These are phyloP conservation scores for Brachyhypopomus gauderio DNA, from an alignment of 2,113 vertebrate genomes.

Conservation along the genomic window DNA sequence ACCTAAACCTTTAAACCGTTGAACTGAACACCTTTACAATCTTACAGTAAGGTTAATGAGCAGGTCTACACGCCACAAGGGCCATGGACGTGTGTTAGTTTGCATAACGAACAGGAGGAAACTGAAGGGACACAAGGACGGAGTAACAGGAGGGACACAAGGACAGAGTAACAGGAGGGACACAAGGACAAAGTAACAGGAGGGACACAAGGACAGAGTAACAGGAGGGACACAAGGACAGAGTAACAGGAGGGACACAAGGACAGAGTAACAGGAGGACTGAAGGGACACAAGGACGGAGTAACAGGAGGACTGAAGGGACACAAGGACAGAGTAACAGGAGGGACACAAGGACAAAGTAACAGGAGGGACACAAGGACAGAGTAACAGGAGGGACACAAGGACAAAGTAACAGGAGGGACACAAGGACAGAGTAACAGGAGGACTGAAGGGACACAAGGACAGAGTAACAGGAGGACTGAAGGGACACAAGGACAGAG, in stretches of 20 bases:
- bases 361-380: not conserved
- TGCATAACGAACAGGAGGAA: slow-evolving; percentile 35
- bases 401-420: too few relatives aligned
- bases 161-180: too few relatives aligned
- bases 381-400: slow-evolving; percentile 14
- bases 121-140: not conserved
- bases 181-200: too few relatives aligned
- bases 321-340: slow-evolving; percentile 4
- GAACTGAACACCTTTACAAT: not conserved
- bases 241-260: not conserved
- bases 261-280: not conserved
- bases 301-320: not conserved
- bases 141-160: slow-evolving; percentile 42
- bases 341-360: too few relatives aligned
- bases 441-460: slow-evolving; percentile 1
- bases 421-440: slow-evolving; percentile 4
- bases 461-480: not conserved
- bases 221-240: too few relatives aligned
- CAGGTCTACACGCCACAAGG: slow-evolving; percentile 1
- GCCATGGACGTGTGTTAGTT: not conserved
- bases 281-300: slow-evolving; percentile 3
- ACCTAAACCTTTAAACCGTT: not conserved
- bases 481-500: slow-evolving; percentile 10
- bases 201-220: slow-evolving; percentile 15
- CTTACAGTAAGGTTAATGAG: not conserved